A percentile compares a stretch with the other conserved stretches of the same genome.
Evolutionary conservation across 2,888 invertebrate species (phyloP).

Genomic region (Congeria kusceri): DNA sequence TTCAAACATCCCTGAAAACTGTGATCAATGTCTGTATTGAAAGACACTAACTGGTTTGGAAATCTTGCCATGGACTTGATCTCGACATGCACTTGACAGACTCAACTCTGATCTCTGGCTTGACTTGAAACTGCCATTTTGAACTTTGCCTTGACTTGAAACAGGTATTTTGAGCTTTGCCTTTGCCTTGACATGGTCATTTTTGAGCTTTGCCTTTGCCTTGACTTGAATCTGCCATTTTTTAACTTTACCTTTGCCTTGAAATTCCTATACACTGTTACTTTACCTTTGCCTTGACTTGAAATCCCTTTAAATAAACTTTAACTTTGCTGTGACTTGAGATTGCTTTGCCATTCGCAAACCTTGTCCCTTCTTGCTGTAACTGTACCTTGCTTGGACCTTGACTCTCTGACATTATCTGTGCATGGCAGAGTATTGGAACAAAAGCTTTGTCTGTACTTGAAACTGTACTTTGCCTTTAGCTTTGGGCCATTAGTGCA

Average conservation of each 20-base stretch:
- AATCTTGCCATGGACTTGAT: slow-evolving; percentile 17
- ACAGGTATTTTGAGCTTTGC: slow-evolving; percentile 21
- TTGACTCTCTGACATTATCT: too few species aligned
- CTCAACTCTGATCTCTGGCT: not conserved
- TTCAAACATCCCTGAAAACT: too few species aligned
- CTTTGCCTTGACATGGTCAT: slow-evolving; percentile 19
- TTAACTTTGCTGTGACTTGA: slow-evolving; percentile 24
- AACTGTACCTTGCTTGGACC: too few species aligned
- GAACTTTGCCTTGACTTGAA: slow-evolving; percentile 6
- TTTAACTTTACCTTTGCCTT: not conserved
- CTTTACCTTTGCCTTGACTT: slow-evolving; percentile 7
- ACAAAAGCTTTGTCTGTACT: not conserved
- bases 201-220: slow-evolving; percentile 30
- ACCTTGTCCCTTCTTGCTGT: too few species aligned
- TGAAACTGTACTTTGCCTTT: slow-evolving; percentile 23
- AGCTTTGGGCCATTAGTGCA: slow-evolving; percentile 1
- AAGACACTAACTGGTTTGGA: too few species aligned
- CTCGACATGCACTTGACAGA: slow-evolving; percentile 1
- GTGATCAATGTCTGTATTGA: too few species aligned
- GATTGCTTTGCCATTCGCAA: not conserved
- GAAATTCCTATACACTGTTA: too few species aligned
- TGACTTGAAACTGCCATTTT: slow-evolving; percentile 3
- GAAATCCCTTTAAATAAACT: slow-evolving; percentile 24
- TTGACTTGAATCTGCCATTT: slow-evolving; percentile 4
- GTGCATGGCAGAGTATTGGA: too few species aligned